Percentiles rank a stretch among this genome's conserved stretches.
phyloP scores from a whole-genome alignment of 2,888 invertebrate species.

The Agyllia agylla region DNA sequence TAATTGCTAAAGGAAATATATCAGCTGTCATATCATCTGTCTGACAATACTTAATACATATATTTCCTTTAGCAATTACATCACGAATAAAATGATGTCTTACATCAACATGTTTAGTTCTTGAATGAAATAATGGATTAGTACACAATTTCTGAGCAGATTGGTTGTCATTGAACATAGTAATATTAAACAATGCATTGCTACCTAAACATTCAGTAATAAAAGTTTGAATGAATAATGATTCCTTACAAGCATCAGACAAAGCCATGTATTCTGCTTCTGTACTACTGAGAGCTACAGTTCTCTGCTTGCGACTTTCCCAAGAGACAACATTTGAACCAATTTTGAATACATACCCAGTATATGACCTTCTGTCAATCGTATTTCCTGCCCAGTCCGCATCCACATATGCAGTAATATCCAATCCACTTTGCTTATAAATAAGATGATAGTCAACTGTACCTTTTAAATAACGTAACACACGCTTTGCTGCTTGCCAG shows the following conservation, averaged over 20 bases:
- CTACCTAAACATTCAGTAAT: background rate
- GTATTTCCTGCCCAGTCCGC: background rate
- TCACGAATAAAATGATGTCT: background rate
- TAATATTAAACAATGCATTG: background rate
- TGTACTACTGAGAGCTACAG: background rate
- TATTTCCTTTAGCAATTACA: background rate
- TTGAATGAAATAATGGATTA: background rate
- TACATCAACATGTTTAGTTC: background rate
- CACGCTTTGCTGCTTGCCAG: background rate
- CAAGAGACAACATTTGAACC: background rate
- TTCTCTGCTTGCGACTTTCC: background rate
- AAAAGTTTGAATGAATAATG: background rate
- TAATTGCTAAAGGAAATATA: too few species aligned
- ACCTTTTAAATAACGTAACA: background rate
- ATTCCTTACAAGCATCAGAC: background rate
- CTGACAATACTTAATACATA: background rate
- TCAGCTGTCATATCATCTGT: background rate
- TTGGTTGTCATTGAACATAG: background rate
- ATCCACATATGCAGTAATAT: background rate
- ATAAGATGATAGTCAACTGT: background rate
- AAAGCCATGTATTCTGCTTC: background rate
- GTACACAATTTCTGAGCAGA: background rate
- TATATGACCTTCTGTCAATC: background rate
- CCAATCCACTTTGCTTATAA: background rate
- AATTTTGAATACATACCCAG: background rate